Conservation (phyloP, 2,113 vertebrate genomes). For the Erythrocercus mccallii region DNA sequence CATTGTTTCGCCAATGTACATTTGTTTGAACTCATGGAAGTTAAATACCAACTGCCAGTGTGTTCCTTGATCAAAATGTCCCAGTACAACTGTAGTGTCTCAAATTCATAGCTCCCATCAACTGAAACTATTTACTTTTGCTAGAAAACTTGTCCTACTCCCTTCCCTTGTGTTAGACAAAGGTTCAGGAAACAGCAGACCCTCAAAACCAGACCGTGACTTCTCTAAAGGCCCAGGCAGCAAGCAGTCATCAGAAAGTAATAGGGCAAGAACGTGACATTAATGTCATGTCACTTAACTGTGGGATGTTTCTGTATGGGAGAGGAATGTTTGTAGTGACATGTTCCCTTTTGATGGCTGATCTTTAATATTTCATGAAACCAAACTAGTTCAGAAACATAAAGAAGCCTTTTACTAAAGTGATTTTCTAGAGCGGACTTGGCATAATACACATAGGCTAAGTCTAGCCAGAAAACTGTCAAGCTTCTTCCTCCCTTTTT, state of each 20-base stretch:
- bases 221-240: background rate
- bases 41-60: background rate
- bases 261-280: background rate
- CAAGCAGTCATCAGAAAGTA: conserved; percentile 3
- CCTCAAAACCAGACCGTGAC: background rate
- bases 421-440: conserved; percentile 63
- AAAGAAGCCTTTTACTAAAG: conserved; percentile 59
- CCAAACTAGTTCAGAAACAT: conserved; percentile 52
- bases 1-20: background rate
- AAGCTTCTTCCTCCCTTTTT: background rate
- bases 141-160: background rate
- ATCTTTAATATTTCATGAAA: conserved; percentile 64
- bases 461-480: conserved; percentile 54
- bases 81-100: background rate
- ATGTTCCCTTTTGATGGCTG: background rate
- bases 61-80: background rate
- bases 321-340: background rate
- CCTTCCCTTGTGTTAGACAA: background rate
- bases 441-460: conserved; percentile 23
- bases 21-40: background rate
- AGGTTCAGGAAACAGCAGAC: background rate
- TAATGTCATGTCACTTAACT: conserved; percentile 16
- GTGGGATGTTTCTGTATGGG: background rate
- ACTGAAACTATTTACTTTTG: background rate
- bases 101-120: background rate